phyloP scores from a whole-genome alignment of 2,797 vertebrate species.

The Somateria mollissima region DNA sequence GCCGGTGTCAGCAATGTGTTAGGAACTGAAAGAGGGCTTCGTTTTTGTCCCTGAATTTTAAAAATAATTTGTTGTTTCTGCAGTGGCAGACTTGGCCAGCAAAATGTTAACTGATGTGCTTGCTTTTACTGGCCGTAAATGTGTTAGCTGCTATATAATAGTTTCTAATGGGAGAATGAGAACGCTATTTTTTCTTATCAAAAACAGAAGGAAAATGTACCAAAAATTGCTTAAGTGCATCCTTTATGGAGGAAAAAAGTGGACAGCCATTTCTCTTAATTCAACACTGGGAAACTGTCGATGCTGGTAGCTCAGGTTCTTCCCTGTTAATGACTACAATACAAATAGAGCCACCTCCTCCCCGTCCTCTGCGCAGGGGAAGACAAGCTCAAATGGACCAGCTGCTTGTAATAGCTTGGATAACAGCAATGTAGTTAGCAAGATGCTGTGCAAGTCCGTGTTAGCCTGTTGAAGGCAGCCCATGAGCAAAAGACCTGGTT shows the following conservation, averaged over 20 bases:
- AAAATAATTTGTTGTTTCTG: neutral
- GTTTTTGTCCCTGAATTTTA: neutral
- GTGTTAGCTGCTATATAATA: neutral
- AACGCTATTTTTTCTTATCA: neutral
- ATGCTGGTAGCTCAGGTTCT: neutral
- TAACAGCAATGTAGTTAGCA: neutral
- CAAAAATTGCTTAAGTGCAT: conserved; percentile 7
- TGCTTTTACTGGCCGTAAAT: neutral
- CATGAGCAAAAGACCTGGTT: neutral
- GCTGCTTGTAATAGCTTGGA: neutral
- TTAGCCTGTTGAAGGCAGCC: neutral
- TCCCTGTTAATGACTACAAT: neutral
- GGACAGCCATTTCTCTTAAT: neutral
- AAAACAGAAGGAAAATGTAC: neutral
- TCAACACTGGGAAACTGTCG: neutral
- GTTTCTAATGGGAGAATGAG: conserved; percentile 6
- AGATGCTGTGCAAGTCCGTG: neutral
- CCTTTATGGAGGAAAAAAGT: neutral
- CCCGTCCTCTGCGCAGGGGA: neutral
- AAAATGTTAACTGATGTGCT: neutral
- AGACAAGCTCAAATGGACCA: neutral
- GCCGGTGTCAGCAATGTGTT: neutral
- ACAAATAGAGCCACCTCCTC: neutral
- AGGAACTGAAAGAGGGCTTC: neutral
- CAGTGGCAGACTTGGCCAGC: neutral